Percentiles rank a stretch among this genome's conserved stretches.
Conservation (phyloP, 2,113 vertebrate species). For the Spea multiplicata region DNA sequence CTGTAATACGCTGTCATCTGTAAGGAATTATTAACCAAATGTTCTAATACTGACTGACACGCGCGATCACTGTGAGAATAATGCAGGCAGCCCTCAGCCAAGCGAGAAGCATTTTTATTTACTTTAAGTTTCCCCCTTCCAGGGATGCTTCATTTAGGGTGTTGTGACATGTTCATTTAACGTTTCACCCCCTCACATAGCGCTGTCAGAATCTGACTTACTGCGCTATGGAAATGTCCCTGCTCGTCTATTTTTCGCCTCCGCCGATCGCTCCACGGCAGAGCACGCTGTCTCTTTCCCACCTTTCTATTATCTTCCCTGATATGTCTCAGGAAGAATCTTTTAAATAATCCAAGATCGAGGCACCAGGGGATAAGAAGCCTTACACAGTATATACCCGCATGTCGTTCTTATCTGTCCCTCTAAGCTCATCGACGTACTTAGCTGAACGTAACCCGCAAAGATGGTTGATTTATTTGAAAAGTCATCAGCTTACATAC, state of each 20-base stretch:
- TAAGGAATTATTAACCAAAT: constrained; percentile 13
- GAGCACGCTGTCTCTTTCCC: constrained; percentile 13
- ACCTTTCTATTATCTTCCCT: constrained; percentile 24
- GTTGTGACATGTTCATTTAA: constrained; percentile 41
- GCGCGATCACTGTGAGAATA: not conserved
- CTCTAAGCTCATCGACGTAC: not conserved
- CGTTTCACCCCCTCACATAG: constrained; percentile 16
- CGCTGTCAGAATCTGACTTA: constrained; percentile 14
- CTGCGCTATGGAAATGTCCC: not conserved
- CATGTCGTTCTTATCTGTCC: constrained; percentile 21
- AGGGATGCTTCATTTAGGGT: constrained; percentile 28
- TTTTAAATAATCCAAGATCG: constrained; percentile 27
- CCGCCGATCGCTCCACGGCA: constrained; percentile 14
- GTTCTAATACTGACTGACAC: constrained; percentile 33
- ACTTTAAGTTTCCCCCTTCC: constrained; percentile 7
- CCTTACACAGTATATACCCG: constrained; percentile 14
- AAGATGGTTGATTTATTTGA: too few species aligned
- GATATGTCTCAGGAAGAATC: constrained; percentile 28
- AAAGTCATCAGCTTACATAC: too few species aligned
- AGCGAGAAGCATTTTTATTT: constrained; percentile 14
- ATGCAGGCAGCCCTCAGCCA: constrained; percentile 11
- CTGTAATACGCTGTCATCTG: constrained; percentile 23
- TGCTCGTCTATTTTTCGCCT: constrained; percentile 1
- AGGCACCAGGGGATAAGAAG: constrained; percentile 31
- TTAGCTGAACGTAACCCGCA: too few species aligned